Base-by-base conservation (phyloP, 2,797 vertebrate species). In the Eidolon dupreanum region DNA sequence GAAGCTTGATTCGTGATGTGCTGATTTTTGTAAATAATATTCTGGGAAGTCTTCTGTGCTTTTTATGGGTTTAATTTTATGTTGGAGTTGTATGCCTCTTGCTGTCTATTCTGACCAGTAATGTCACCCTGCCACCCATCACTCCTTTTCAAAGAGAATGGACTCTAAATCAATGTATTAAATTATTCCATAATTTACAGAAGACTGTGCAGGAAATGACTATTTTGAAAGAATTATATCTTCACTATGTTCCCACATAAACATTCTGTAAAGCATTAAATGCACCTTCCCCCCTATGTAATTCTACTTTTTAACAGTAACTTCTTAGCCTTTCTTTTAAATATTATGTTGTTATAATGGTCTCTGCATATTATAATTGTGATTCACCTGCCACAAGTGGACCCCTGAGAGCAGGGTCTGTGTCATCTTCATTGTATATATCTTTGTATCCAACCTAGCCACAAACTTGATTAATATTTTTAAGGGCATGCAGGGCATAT, bases 21-120 rank as follows among this genome's bases (percentile, higher is more conserved):
- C 33, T 86, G 61, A 41, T 81, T 95, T 95, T 84, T 89, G 20
- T 91, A 94, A 95, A 93, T 90, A 90, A 93, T 86, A 78, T 90
- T 93, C 59, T 88, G 68, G 49, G 33, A 93, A 51, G 49, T 49
- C 38, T 81, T 94, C 41, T 81, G n/a, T 97, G 61, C 26, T 82
- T 95, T 95, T 63, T 74, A 90, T 73, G 86, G 36, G 59, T 81
- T 88, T 84, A 81, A 70, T 88, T 93, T 94, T 73, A 12, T 53
- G 31, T 63, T 89, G 46, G 22, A 83, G 11, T 53, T 71, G 26
- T 22, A 41, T 68, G 49, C 3, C 12, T 95, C 28, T 55, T 36
- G 33, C 55, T 73, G 19, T 93, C 53, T 49, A 24, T 13, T 71
- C 31, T 65, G 33, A 84, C 84, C 51, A 63, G 46, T 31, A 68